phyloP scores from a whole-genome alignment of 2,888 invertebrate species.

The Andrena chrysosceles region DNA sequence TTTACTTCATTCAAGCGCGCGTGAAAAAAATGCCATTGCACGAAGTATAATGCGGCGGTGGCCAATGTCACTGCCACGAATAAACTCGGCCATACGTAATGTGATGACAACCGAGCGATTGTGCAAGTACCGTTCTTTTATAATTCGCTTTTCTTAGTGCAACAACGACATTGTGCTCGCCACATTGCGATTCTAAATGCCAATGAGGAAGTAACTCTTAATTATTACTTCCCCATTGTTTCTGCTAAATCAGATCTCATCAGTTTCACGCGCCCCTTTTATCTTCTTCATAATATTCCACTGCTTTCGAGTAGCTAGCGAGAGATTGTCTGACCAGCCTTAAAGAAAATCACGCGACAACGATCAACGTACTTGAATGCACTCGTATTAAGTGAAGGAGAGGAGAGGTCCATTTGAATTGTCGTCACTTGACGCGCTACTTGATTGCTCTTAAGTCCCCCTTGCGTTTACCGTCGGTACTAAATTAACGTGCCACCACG shows the following conservation, averaged over 20 bases:
- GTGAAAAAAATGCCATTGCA: constrained; percentile 23
- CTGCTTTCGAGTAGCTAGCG: neutral
- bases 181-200: neutral
- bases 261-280: too few relatives aligned
- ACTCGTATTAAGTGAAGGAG: constrained; percentile 22
- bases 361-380: neutral
- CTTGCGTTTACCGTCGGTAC: constrained; percentile 49
- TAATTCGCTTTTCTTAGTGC: neutral
- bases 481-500: constrained; percentile 13
- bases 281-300: too few relatives aligned
- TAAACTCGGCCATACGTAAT: constrained; percentile 61
- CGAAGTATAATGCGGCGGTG: constrained; percentile 16
- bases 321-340: neutral
- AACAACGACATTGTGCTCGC: neutral
- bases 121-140: constrained; percentile 43
- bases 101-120: constrained; percentile 48
- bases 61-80: constrained; percentile 66
- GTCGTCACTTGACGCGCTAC: constrained; percentile 52
- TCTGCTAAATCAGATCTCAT: neutral
- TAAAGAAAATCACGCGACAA: constrained; percentile 4
- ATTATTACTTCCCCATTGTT: neutral
- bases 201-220: neutral
- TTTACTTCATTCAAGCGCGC: constrained; percentile 13
- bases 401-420: constrained; percentile 50
- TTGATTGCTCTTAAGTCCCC: constrained; percentile 51